Evolutionary conservation across 2,888 invertebrate species (phyloP).

Genomic region (Scaptomyza cyrtandrae): DNA sequence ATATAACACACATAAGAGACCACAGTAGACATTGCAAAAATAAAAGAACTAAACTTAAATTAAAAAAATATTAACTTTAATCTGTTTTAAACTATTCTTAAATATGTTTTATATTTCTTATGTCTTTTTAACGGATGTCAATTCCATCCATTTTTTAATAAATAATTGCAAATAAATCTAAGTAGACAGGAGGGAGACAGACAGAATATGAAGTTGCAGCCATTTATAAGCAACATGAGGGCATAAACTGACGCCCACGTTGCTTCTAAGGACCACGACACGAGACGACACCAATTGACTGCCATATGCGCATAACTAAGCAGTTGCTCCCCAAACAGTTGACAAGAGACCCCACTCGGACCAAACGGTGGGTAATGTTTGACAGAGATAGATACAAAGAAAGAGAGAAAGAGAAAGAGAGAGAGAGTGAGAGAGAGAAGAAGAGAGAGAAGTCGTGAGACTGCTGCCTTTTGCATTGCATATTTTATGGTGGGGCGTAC

Average conservation of each 20-base stretch:
- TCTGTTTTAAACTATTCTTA: neutral
- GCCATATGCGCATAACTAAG: slow-evolving; percentile 72
- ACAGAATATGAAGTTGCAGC: slow-evolving; percentile 7
- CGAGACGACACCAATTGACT: slow-evolving; percentile 70
- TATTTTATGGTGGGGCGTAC: slow-evolving; percentile 36
- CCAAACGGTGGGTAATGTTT: neutral
- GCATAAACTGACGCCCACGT: slow-evolving; percentile 9
- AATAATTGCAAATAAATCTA: slow-evolving; percentile 33
- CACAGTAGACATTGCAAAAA: too few species aligned
- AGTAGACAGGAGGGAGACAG: neutral
- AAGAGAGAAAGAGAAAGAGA: neutral
- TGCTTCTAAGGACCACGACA: slow-evolving; percentile 9
- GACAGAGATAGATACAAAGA: neutral
- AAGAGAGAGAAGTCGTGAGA: slow-evolving; percentile 12
- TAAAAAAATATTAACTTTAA: neutral
- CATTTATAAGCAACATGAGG: slow-evolving; percentile 18
- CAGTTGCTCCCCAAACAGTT: slow-evolving; percentile 61
- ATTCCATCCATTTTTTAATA: slow-evolving; percentile 9
- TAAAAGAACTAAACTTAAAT: too few species aligned
- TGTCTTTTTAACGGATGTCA: neutral
- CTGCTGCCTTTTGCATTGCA: slow-evolving; percentile 48
- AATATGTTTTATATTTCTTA: neutral
- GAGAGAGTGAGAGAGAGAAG: neutral
- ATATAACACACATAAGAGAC: too few species aligned
- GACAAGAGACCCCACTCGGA: slow-evolving; percentile 36